Evolutionary conservation across 1,140 invertebrate genomes (phyloP).

Genomic region (Drosophila yakuba): DNA sequence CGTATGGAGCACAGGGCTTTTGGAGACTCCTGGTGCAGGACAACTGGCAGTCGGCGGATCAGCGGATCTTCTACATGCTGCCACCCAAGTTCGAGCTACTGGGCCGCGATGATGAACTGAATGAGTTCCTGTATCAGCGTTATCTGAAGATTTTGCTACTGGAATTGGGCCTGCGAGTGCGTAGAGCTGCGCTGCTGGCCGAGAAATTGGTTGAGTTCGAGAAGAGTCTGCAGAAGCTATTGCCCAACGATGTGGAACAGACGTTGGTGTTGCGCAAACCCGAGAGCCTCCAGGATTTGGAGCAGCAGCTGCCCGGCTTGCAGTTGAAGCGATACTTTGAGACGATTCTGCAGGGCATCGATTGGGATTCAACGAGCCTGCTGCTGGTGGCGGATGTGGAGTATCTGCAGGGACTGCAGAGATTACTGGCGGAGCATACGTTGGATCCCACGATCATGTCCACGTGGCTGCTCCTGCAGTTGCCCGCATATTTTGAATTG

Average conservation of each 20-base stretch:
- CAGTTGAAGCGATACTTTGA: slow-evolving; percentile 58
- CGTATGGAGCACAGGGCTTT: slow-evolving; percentile 58
- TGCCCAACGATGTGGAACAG: slow-evolving; percentile 9
- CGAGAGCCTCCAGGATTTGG: slow-evolving; percentile 44
- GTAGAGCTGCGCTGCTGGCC: slow-evolving; percentile 48
- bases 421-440: slow-evolving; percentile 12
- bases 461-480: slow-evolving; percentile 70
- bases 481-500: slow-evolving; percentile 68
- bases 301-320: slow-evolving; percentile 49
- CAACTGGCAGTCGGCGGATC: slow-evolving; percentile 75
- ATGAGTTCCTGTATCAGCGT: slow-evolving; percentile 60
- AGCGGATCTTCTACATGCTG: slow-evolving; percentile 68
- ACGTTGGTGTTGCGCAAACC: slow-evolving; percentile 56
- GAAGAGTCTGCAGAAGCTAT: slow-evolving; percentile 27
- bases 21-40: slow-evolving; percentile 61
- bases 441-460: slow-evolving; percentile 36
- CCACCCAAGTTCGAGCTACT: slow-evolving; percentile 59
- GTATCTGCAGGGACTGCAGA: slow-evolving; percentile 50
- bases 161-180: slow-evolving; percentile 66
- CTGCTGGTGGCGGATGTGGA: slow-evolving; percentile 63
- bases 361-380: slow-evolving; percentile 23
- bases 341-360: slow-evolving; percentile 29
- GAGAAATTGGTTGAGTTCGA: slow-evolving; percentile 62
- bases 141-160: slow-evolving; percentile 72
- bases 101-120: slow-evolving; percentile 19